Base-by-base conservation (phyloP, 2,888 invertebrate species). In the Melieria crassipennis region DNA sequence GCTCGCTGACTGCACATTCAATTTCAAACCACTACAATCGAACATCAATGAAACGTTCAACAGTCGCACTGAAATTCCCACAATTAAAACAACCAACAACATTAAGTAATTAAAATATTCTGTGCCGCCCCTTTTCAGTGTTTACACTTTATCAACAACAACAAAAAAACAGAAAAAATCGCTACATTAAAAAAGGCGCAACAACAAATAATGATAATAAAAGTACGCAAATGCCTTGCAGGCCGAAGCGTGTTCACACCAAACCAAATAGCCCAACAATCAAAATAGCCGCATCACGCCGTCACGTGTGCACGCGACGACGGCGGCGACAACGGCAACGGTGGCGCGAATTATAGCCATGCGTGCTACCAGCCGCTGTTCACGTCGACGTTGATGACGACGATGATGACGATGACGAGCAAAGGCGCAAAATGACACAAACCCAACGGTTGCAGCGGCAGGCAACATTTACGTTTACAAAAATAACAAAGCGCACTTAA, bases 41-140 rank as follows among this genome's bases (percentile, higher is more conserved):
- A 30, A 30, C 30, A 30, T 30, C 30, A 30, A 30, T 30, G 30
- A 30, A 30, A 30, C 30, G 30, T 2, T 30, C 30, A 30, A 30
- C 30, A 30, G 30, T 30, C 30, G 30, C 30, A 30, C 30, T 50
- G 11, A 60, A 56, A 47, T 67, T 61, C 67, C 42, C 60, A 67
- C 50, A 50, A 60, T 67, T 60, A 67, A 52, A 9, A 11, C 50
- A 52, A 7, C 46, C 16, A 50, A 60, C 42, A 58, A 61, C 67
- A 67, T 45, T 67, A 50, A 52, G 67, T 67, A 67, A 67, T 67
- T 67, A 67, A 67, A 67, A 67, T 60, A 52, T 67, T 58, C 52
- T 50, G 52, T 61, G 58, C n/a, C 58, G 66, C 58, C 58, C 66
- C 48, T 58, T 58, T 48, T 50, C 43, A 30, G 30, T 30, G 30